These are phyloP conservation scores for Iselma pallidipennis DNA, from an alignment of 2,888 invertebrate species.

Conservation along the genomic window DNA sequence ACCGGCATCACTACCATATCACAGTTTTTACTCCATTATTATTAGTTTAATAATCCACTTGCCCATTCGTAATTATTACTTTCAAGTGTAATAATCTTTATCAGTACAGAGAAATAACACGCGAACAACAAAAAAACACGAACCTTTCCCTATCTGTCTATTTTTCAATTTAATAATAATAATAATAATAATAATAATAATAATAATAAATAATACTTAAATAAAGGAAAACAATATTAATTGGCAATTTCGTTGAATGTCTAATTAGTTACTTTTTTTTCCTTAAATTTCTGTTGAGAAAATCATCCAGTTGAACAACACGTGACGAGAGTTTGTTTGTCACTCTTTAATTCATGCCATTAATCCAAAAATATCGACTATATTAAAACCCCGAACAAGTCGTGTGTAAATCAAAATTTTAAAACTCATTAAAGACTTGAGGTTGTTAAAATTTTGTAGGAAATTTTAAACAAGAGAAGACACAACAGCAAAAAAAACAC, in stretches of 20 bases:
- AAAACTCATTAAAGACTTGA: constrained; percentile 16
- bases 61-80: background rate
- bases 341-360: constrained; percentile 19
- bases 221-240: background rate
- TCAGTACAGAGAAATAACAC: background rate
- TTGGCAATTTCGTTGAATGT: background rate
- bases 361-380: constrained; percentile 24
- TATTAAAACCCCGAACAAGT: constrained; percentile 14
- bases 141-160: background rate
- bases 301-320: background rate
- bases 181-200: no score
- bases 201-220: background rate
- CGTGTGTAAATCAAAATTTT: constrained; percentile 24
- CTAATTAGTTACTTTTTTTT: background rate
- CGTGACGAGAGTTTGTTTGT: constrained; percentile 16
- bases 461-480: no score
- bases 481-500: background rate
- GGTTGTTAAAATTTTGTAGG: background rate
- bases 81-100: background rate
- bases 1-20: background rate
- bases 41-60: background rate
- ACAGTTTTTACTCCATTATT: background rate
- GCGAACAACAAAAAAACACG: background rate
- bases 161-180: no score
- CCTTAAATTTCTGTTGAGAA: background rate